Percentiles rank a stretch among this genome's conserved stretches.
Conservation (phyloP, 2,888 invertebrate genomes). For the Mamestra brassicae region DNA sequence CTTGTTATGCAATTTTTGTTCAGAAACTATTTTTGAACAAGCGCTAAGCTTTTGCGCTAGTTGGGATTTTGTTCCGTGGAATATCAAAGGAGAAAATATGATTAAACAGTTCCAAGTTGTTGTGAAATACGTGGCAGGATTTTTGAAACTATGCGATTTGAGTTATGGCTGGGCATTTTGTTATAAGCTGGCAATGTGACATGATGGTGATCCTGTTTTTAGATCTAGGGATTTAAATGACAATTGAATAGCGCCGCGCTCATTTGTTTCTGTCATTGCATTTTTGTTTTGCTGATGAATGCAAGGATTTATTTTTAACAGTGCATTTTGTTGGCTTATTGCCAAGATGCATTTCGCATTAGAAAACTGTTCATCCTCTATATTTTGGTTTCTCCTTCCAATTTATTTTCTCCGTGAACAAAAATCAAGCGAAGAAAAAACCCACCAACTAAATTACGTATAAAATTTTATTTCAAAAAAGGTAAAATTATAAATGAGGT, state of each 20-base stretch:
- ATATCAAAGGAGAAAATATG: slow-evolving; percentile 63
- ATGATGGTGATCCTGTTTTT: slow-evolving; percentile 50
- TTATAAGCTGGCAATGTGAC: slow-evolving; percentile 26
- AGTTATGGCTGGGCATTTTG: slow-evolving; percentile 41
- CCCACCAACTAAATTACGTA: background rate
- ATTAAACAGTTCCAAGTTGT: slow-evolving; percentile 58
- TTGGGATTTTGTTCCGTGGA: slow-evolving; percentile 55
- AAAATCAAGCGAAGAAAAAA: background rate
- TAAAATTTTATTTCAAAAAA: slow-evolving; percentile 6
- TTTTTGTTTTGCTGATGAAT: slow-evolving; percentile 43
- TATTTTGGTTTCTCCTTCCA: background rate
- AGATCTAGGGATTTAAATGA: slow-evolving; percentile 47
- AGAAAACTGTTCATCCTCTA: background rate
- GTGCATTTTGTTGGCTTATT: slow-evolving; percentile 29
- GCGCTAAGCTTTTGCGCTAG: slow-evolving; percentile 61
- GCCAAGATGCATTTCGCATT: slow-evolving; percentile 29
- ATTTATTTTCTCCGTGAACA: background rate
- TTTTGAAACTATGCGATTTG: slow-evolving; percentile 39
- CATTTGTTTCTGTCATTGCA: slow-evolving; percentile 38
- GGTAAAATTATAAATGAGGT: slow-evolving; percentile 18
- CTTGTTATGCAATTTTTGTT: slow-evolving; percentile 69
- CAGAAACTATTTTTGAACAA: slow-evolving; percentile 66
- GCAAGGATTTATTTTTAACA: slow-evolving; percentile 23
- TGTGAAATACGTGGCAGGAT: slow-evolving; percentile 35
- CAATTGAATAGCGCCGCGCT: slow-evolving; percentile 44